Base-by-base conservation (phyloP, 2,113 vertebrate species). In the Phoxinus phoxinus region DNA sequence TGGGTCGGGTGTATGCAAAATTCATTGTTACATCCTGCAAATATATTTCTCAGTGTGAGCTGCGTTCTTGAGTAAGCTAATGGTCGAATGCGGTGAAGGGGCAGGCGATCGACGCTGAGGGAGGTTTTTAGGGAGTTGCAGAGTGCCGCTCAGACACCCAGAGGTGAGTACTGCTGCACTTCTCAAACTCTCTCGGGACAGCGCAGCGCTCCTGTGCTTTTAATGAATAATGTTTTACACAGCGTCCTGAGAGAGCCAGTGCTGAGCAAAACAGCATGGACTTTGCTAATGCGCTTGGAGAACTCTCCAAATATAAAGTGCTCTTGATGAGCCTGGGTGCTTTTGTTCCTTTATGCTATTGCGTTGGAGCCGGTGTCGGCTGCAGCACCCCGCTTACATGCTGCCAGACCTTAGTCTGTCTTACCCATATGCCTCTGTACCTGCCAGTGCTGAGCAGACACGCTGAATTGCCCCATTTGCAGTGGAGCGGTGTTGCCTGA, bases 401-500 rank as follows among this genome's bases (percentile, higher is more conserved):
- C 30, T 56, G 61, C 58, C 82, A 84, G 84, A 79, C 81, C 32
- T 37, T 27, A 69, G 56, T 32, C 79, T 72, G 80, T 75, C 58
- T 86, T 56, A 35, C 35, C 84, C 81, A 86, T 87, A 87, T 84
- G 86, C 72, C 86, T 41, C 44, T 71, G 32, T 21, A 72, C 23
- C 53, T 67, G 88, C 72, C 85, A 85, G 85, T 27, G 75, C 23
- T 21, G 75, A 58, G 41, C 25, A 65, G 76, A 80, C 67, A n/a
- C 11, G n/a, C 51, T 23, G 30, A 87, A 73, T 79, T 79, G 85
- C 32, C 83, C 85, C 83, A 85, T 76, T 87, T 75, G 86, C 83
- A 56, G 53, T 30, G 27, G 89, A 90, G 84, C 87, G 86, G 84
- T 77, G 90, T 86, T 91, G 93, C 91, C 88, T 69, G 84, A 87